phyloP scores from a whole-genome alignment of 2,888 invertebrate genomes.

The Sphaerophoria rueppellii region DNA sequence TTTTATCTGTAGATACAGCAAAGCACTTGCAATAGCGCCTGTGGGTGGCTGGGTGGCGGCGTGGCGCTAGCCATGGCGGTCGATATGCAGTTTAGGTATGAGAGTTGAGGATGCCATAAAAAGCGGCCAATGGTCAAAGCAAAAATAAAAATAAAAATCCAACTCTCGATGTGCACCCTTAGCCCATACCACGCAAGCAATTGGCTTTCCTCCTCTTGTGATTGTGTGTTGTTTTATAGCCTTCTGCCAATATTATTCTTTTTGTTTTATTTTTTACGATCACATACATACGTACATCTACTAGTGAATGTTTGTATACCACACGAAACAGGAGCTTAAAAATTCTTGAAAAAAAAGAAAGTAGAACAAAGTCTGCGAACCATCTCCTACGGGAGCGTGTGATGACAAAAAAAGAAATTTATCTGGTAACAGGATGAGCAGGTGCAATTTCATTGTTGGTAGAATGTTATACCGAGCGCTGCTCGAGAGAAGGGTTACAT shows the following conservation, averaged over 20 bases:
- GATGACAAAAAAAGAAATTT: conserved; percentile 21
- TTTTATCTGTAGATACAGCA: conserved; percentile 43
- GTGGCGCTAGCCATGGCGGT: neutral
- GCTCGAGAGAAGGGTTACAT: neutral
- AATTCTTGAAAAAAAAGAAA: conserved; percentile 63
- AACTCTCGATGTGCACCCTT: conserved; percentile 61
- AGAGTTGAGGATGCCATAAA: conserved; percentile 37
- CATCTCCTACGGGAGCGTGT: conserved; percentile 47
- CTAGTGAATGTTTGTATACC: neutral
- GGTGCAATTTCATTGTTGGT: conserved; percentile 29
- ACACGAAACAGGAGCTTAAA: conserved; percentile 66
- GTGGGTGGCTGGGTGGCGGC: neutral
- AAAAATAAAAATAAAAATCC: conserved; percentile 22
- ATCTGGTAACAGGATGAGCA: conserved; percentile 31
- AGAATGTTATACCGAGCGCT: conserved; percentile 28
- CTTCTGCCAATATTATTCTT: conserved; percentile 58
- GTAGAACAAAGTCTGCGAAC: conserved; percentile 72
- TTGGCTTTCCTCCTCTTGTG: conserved; percentile 61
- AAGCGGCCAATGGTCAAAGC: conserved; percentile 45
- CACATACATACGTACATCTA: conserved; percentile 9
- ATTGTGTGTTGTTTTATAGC: conserved; percentile 66
- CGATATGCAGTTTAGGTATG: neutral
- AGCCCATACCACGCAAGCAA: conserved; percentile 57
- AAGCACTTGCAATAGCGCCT: neutral
- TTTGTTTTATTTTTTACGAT: conserved; percentile 22